A percentile compares a stretch with the other conserved stretches of the same genome.
These are phyloP conservation scores for Osmerus eperlanus DNA, from an alignment of 2,113 vertebrate species.

Conservation along the genomic window DNA sequence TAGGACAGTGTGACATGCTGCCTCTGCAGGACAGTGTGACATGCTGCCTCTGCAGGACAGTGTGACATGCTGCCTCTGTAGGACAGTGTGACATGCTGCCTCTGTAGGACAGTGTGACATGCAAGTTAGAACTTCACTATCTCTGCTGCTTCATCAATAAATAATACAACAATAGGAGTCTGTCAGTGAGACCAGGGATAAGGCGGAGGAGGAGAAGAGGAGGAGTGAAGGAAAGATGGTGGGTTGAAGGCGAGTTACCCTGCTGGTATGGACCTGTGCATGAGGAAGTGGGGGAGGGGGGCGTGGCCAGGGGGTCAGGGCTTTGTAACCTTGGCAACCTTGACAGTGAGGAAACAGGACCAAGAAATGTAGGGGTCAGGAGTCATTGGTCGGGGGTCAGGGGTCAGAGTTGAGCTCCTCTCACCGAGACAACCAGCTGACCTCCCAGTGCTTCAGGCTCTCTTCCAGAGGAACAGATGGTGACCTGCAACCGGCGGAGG, in stretches of 20 bases:
- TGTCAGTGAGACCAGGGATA: constrained; percentile 13
- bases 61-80: too few species aligned
- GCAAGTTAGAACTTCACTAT: too few species aligned
- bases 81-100: too few species aligned
- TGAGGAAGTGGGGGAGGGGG: background rate
- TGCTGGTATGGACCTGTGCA: too few species aligned
- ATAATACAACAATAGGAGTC: background rate
- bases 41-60: too few species aligned
- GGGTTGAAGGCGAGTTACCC: too few species aligned
- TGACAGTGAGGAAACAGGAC: constrained; percentile 32
- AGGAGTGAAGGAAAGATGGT: too few species aligned
- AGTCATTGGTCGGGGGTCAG: constrained; percentile 33
- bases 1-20: too few species aligned
- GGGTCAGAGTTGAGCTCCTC: constrained; percentile 47
- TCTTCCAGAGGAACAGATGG: constrained; percentile 68
- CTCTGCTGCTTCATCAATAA: too few species aligned
- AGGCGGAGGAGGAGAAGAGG: constrained; percentile 11
- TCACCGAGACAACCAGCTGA: constrained; percentile 78
- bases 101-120: too few species aligned
- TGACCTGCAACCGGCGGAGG: constrained; percentile 26
- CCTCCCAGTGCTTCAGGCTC: constrained; percentile 77
- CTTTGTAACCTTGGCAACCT: constrained; percentile 34
- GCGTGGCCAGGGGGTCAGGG: background rate
- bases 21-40: too few species aligned
- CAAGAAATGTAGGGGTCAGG: constrained; percentile 27